Percentiles rank a stretch among this genome's conserved stretches.
These are phyloP conservation scores for Mionectes olivaceus DNA, from an alignment of 2,797 vertebrate species.

Conservation along the genomic window DNA sequence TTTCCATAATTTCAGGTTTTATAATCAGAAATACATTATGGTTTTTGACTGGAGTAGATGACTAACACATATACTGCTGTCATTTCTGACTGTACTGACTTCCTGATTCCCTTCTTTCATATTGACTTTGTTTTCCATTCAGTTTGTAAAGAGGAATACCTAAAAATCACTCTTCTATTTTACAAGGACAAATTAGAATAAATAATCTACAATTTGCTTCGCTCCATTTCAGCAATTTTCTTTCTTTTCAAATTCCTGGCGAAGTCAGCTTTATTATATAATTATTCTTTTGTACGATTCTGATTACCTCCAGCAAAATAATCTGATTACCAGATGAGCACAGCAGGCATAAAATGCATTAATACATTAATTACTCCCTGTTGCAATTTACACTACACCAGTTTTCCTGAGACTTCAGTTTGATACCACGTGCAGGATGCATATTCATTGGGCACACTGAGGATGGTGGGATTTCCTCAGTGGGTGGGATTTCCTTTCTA, in stretches of 20 bases:
- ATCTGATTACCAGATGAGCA: constrained; percentile 24
- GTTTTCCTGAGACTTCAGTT: not conserved
- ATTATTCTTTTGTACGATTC: constrained; percentile 18
- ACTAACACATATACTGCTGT: not conserved
- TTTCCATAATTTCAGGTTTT: not conserved
- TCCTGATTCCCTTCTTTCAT: not conserved
- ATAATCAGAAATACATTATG: not conserved
- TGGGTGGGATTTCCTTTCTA: not conserved
- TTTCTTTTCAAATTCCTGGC: not conserved
- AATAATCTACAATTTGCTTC: not conserved
- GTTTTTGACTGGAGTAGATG: not conserved
- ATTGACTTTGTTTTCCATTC: not conserved
- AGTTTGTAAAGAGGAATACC: not conserved
- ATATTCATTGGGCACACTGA: not conserved
- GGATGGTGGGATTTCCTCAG: not conserved
- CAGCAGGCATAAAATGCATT: constrained; percentile 36
- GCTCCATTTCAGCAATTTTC: not conserved
- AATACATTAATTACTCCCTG: constrained; percentile 22
- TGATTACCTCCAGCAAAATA: constrained; percentile 35
- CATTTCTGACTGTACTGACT: not conserved
- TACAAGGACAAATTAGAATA: not conserved
- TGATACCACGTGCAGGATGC: not conserved
- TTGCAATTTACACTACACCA: constrained; percentile 18
- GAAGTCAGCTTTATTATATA: not conserved
- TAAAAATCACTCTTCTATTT: not conserved